Percentiles rank a stretch among this genome's conserved stretches.
Evolutionary conservation across 2,113 vertebrate genomes (phyloP).

Genomic region (Paracanthobrama guichenoti): DNA sequence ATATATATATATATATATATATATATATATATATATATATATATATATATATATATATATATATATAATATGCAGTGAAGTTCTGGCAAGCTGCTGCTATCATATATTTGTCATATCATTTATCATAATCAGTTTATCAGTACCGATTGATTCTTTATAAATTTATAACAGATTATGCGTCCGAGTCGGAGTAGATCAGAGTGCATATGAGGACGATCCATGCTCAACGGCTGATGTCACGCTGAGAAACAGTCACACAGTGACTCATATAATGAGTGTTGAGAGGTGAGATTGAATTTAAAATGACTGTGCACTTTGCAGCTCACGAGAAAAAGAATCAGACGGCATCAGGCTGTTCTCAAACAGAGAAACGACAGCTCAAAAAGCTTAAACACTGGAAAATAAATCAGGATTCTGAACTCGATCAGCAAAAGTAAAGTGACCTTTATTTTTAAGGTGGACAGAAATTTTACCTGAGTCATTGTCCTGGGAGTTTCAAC

Average conservation of each 20-base stretch:
- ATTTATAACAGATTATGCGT: background rate
- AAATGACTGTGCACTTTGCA: conserved; percentile 39
- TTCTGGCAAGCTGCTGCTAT: too few species aligned
- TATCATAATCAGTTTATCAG: too few species aligned
- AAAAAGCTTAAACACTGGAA: background rate
- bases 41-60: too few species aligned
- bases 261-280: background rate
- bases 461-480: conserved; percentile 50
- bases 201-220: conserved; percentile 20
- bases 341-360: background rate
- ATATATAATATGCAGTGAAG: too few species aligned
- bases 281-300: conserved; percentile 1
- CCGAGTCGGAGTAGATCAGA: background rate
- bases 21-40: too few species aligned
- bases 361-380: background rate
- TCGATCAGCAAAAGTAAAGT: conserved; percentile 25
- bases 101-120: too few species aligned
- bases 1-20: too few species aligned
- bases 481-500: conserved; percentile 27
- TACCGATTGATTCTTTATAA: background rate
- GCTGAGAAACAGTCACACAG: background rate
- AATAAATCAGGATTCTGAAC: conserved; percentile 3
- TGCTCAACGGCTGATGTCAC: background rate
- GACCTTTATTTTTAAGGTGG: conserved; percentile 39
- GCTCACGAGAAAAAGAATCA: background rate